phyloP scores from a whole-genome alignment of 2,888 invertebrate genomes.

The Yponomeuta malinellus region DNA sequence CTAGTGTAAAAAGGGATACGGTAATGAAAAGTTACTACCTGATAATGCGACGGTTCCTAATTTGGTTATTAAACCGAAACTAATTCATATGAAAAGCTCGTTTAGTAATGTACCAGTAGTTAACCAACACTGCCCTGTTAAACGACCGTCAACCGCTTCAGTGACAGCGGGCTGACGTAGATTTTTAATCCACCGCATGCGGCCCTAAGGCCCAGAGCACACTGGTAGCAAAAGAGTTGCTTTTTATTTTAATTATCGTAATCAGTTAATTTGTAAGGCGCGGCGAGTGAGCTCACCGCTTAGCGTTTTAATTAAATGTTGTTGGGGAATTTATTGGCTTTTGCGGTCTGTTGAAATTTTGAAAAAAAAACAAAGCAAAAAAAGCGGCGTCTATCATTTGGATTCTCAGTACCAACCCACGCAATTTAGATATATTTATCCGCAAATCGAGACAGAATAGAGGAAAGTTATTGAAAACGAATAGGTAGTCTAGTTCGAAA shows the following conservation, averaged over 20 bases:
- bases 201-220: constrained; percentile 47
- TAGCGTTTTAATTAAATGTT: constrained; percentile 12
- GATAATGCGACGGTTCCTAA: too few relatives aligned
- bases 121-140: constrained; percentile 8
- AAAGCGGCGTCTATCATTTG: background rate
- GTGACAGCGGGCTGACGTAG: constrained; percentile 39
- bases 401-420: background rate
- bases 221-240: constrained; percentile 62
- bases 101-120: constrained; percentile 10
- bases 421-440: background rate
- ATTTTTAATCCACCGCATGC: constrained; percentile 51
- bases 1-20: too few relatives aligned
- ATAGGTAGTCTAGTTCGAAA: background rate
- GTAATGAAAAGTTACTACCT: too few relatives aligned
- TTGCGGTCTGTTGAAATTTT: background rate
- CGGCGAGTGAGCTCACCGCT: constrained; percentile 8
- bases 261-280: constrained; percentile 57
- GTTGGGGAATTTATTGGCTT: constrained; percentile 6
- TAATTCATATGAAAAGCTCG: too few relatives aligned
- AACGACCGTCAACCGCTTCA: constrained; percentile 19
- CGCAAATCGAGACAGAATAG: background rate
- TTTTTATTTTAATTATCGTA: constrained; percentile 62
- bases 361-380: background rate
- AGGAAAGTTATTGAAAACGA: too few relatives aligned
- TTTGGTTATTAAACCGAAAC: too few relatives aligned